Evolutionary conservation across 2,888 invertebrate species (phyloP).

Genomic region (Trissoscelio sp.): DNA sequence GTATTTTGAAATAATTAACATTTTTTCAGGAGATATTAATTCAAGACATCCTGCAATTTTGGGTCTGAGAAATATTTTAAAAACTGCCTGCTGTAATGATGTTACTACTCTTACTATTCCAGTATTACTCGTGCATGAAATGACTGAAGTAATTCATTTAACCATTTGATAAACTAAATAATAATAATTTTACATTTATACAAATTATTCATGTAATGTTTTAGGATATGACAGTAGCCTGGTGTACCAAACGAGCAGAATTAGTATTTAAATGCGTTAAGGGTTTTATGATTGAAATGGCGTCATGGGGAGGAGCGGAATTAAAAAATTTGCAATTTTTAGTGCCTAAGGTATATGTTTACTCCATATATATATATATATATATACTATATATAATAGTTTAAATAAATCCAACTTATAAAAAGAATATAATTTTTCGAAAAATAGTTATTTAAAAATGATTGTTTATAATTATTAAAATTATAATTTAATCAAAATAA

Average conservation of each 20-base stretch:
- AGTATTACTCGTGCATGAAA: slow-evolving; percentile 95
- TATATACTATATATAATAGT: too few relatives aligned
- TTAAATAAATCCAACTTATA: neutral
- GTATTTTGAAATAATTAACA: too few relatives aligned
- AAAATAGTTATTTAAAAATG: neutral
- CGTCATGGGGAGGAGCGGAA: slow-evolving; percentile 95
- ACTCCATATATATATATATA: too few relatives aligned
- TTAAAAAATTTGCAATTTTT: slow-evolving; percentile 94
- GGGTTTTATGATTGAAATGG: slow-evolving; percentile 99
- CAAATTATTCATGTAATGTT: neutral
- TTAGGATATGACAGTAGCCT: slow-evolving; percentile 96
- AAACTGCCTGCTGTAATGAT: slow-evolving; percentile 97
- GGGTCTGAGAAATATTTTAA: slow-evolving; percentile 96
- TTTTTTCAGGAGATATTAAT: slow-evolving; percentile 91
- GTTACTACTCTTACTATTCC: slow-evolving; percentile 97
- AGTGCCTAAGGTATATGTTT: slow-evolving; percentile 92
- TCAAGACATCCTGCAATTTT: slow-evolving; percentile 98
- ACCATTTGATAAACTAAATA: neutral
- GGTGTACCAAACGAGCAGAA: slow-evolving; percentile 98
- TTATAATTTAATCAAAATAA: neutral
- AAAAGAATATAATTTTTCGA: neutral
- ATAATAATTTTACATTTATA: neutral
- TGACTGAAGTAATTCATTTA: slow-evolving; percentile 90
- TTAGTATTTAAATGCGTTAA: slow-evolving; percentile 99
- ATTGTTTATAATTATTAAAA: neutral